A percentile compares a stretch with the other conserved stretches of the same genome.
Evolutionary conservation across 2,113 vertebrate genomes (phyloP).

Genomic region (Triplophysa siluroides): DNA sequence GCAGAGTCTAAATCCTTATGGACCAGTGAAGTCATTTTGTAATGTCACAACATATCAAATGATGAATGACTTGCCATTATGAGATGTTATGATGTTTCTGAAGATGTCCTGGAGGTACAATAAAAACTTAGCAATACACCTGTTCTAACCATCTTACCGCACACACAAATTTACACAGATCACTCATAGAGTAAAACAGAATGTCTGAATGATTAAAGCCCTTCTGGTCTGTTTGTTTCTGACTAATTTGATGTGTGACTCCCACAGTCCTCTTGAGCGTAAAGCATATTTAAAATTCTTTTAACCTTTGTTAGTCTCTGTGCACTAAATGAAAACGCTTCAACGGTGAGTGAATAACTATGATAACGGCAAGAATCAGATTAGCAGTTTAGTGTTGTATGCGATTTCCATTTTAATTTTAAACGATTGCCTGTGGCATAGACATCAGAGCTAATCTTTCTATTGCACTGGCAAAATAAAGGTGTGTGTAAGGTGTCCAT

Average conservation of each 20-base stretch:
- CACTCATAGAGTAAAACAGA: background rate
- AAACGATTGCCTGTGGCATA: conserved; percentile 21
- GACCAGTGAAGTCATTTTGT: conserved; percentile 26
- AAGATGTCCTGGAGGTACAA: conserved; percentile 30
- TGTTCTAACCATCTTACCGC: background rate
- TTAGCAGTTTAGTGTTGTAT: conserved; percentile 15
- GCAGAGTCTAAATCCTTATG: conserved; percentile 27
- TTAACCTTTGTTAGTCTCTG: conserved; percentile 5
- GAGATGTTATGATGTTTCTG: conserved; percentile 33
- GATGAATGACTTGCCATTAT: conserved; percentile 31
- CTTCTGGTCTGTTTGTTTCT: background rate
- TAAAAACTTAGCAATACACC: conserved; percentile 5
- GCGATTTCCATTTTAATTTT: conserved; percentile 24
- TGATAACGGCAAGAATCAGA: conserved; percentile 1
- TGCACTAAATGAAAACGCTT: conserved; percentile 1
- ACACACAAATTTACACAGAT: background rate
- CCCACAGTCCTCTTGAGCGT: background rate
- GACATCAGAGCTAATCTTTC: background rate
- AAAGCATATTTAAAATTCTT: conserved; percentile 1
- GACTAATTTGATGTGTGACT: conserved; percentile 18
- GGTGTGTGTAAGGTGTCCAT: background rate
- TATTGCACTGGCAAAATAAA: background rate
- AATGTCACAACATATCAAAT: conserved; percentile 35
- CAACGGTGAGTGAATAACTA: conserved; percentile 1
- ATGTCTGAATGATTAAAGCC: background rate